A percentile compares a stretch with the other conserved stretches of the same genome.
Conservation (phyloP, 2,113 vertebrate species). For the Oxyura jamaicensis region DNA sequence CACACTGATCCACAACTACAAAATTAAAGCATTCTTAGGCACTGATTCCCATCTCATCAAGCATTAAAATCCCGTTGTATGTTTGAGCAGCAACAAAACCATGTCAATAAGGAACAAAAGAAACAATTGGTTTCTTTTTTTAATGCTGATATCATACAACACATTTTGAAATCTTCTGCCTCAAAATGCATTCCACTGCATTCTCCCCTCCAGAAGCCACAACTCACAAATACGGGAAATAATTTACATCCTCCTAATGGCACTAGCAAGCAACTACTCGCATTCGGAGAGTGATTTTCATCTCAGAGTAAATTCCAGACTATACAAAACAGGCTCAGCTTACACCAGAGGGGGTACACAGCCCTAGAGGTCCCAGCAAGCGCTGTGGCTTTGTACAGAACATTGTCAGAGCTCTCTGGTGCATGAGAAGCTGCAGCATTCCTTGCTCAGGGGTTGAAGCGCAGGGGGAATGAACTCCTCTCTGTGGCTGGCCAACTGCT, state of each 20-base stretch:
- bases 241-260: neutral
- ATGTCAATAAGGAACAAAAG: neutral
- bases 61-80: neutral
- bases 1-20: neutral
- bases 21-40: neutral
- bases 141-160: neutral
- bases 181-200: neutral
- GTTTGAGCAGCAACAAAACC: neutral
- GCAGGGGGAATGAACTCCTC: neutral
- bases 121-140: neutral
- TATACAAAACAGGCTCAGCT: neutral
- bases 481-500: neutral
- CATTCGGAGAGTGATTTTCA: neutral
- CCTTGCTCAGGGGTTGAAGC: neutral
- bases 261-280: neutral
- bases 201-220: neutral
- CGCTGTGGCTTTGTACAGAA: neutral
- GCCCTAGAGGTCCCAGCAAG: neutral
- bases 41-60: neutral
- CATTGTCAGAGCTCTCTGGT: neutral
- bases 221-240: conserved; percentile 8
- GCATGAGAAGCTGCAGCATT: neutral
- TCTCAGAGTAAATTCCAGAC: neutral
- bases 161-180: neutral
- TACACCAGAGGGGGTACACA: conserved; percentile 13